Conservation (phyloP, 2,113 vertebrate species). For the Athene noctua region DNA sequence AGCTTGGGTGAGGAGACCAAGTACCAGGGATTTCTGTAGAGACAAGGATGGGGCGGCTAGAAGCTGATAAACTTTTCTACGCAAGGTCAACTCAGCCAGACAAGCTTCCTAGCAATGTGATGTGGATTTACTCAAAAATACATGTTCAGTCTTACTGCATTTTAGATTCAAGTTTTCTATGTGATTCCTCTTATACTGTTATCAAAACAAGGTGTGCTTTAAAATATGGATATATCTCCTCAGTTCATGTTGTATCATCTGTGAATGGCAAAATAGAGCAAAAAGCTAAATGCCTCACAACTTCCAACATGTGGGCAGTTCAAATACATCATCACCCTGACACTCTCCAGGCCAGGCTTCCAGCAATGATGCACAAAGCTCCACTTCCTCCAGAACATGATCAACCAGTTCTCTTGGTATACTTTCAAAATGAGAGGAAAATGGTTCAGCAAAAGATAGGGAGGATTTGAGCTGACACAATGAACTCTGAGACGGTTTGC, state of each 20-base stretch:
- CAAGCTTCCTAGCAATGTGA: background rate
- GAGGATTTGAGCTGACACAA: constrained; percentile 56
- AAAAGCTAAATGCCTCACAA: constrained; percentile 55
- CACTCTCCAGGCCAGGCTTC: constrained; percentile 70
- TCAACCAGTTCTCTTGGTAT: constrained; percentile 55
- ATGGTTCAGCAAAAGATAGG: constrained; percentile 60
- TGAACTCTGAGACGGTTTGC: constrained; percentile 37
- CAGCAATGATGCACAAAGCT: constrained; percentile 53
- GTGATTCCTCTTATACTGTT: background rate
- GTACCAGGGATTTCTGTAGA: background rate
- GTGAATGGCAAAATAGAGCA: background rate
- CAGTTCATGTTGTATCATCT: background rate
- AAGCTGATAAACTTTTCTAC: background rate
- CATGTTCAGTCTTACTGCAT: background rate
- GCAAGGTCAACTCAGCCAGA: background rate
- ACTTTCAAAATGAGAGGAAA: constrained; percentile 69
- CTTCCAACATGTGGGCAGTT: constrained; percentile 65
- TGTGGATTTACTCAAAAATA: background rate
- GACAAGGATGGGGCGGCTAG: background rate
- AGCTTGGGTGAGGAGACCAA: background rate
- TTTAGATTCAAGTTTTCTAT: background rate
- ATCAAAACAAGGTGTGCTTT: background rate
- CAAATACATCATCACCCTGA: constrained; percentile 17
- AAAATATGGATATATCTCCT: background rate
- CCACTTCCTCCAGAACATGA: constrained; percentile 61